Conservation (phyloP, 1,140 invertebrate species). For the Tetramorium parvispinum region DNA sequence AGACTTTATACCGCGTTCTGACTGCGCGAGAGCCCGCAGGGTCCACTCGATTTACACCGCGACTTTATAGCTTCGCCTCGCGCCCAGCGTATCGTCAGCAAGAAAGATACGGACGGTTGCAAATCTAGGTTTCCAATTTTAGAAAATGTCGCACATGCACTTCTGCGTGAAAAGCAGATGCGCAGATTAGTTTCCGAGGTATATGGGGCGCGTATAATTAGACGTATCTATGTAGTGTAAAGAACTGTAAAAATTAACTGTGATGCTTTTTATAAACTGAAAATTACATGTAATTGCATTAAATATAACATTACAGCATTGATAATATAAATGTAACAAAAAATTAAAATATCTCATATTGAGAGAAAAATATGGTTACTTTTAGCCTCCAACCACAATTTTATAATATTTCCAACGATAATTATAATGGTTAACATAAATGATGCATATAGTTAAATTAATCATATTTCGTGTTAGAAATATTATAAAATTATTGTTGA, state of each 20-base stretch:
- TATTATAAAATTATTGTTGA: no score
- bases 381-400: no score
- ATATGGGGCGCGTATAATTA: background rate
- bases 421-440: no score
- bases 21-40: conserved; percentile 47
- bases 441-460: no score
- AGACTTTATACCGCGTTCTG: conserved; percentile 44
- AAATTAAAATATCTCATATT: background rate
- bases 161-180: background rate
- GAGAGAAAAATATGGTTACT: no score
- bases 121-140: conserved; percentile 18
- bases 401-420: no score
- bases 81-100: conserved; percentile 38
- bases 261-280: background rate
- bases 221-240: background rate
- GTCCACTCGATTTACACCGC: conserved; percentile 67
- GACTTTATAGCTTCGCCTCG: conserved; percentile 61
- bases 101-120: conserved; percentile 34
- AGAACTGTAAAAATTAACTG: background rate
- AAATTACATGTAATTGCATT: background rate
- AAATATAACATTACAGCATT: background rate
- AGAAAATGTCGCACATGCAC: background rate
- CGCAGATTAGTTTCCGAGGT: background rate
- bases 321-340: background rate
- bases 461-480: no score